Base-by-base conservation (phyloP, 2,888 invertebrate species). In the Sphaerophoria taeniata region DNA sequence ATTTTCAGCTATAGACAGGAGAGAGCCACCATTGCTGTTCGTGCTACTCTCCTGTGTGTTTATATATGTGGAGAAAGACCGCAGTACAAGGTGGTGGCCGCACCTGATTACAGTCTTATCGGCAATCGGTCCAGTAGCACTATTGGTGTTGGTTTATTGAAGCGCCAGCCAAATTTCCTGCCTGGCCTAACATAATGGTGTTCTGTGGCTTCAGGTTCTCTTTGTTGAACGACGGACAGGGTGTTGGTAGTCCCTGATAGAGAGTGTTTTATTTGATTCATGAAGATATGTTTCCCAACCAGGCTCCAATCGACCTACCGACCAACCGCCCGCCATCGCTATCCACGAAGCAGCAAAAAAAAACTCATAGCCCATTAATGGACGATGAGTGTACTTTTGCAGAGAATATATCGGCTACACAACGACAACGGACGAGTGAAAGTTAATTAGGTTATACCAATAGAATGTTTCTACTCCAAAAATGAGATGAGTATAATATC, bases 361-460 rank as follows among this genome's bases (percentile, higher is more conserved):
- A 56, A 60, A 51, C 51, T 77, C 76, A 67, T 72, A 80, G 31
- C 49, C 76, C 76, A 85, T 80, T 81, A 85, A 85, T 77, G 76
- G 85, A 73, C 80, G 63, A 73, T 49, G 78, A 85, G 85, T 85
- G 76, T 76, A 58, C 72, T 73, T 78, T 76, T 76, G 72, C 65
- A 51, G 67, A 45, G 58, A 53, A 36, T 67, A 51, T 53, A 76
- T 75, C 67, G 31, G 36, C 36, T 58, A 39, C 58, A 39, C 36
- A 12, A 58, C 58, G 47, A 51, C 49, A 58, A 58, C 58, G 58
- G 16, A 65, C 55, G 67, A 72, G 75, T 80, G 73, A 73, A 81
- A 81, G 85, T 85, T 80, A 85, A 85, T 85, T 85, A 80, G 85
- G 81, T 85, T 85, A 80, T 80, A 76, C 73, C 85, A 85, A 80